Conservation (phyloP, 1,140 invertebrate species). For the Harpegnathos saltator region DNA sequence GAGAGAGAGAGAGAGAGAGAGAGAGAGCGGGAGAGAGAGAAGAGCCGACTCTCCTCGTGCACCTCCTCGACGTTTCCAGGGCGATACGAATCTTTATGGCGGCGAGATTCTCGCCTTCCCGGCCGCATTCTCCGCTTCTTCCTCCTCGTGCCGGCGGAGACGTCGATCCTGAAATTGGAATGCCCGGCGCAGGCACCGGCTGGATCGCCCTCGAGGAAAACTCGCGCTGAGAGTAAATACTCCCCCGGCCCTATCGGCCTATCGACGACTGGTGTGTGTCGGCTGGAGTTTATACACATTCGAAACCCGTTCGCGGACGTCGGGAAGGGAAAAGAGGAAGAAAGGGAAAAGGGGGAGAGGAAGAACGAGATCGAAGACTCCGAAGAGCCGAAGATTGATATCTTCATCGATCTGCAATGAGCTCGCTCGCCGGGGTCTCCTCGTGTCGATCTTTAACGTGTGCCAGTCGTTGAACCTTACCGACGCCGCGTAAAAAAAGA, state of each 20-base stretch:
- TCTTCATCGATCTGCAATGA: neutral
- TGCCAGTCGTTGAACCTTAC: neutral
- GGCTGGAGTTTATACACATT: slow-evolving; percentile 7
- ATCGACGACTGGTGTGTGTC: slow-evolving; percentile 17
- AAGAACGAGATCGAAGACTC: neutral
- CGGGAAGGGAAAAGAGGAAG: neutral
- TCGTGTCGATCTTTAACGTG: neutral
- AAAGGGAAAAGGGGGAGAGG: too few species aligned
- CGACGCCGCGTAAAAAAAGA: neutral
- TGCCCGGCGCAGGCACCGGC: neutral
- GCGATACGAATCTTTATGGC: slow-evolving; percentile 76
- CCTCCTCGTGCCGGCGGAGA: slow-evolving; percentile 20
- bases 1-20: neutral
- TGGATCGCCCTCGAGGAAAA: slow-evolving; percentile 27
- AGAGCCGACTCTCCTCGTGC: slow-evolving; percentile 47
- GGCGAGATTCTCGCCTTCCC: slow-evolving; percentile 67
- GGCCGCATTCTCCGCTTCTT: slow-evolving; percentile 38
- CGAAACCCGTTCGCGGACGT: neutral
- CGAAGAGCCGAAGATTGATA: neutral
- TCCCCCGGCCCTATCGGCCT: neutral
- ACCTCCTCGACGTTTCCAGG: slow-evolving; percentile 69
- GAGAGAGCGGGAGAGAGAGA: neutral
- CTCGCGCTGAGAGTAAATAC: slow-evolving; percentile 52
- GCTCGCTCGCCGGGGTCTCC: neutral
- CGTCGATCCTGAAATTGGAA: slow-evolving; percentile 60